Base-by-base conservation (phyloP, 2,888 invertebrate species). In the Athetis lepigone region DNA sequence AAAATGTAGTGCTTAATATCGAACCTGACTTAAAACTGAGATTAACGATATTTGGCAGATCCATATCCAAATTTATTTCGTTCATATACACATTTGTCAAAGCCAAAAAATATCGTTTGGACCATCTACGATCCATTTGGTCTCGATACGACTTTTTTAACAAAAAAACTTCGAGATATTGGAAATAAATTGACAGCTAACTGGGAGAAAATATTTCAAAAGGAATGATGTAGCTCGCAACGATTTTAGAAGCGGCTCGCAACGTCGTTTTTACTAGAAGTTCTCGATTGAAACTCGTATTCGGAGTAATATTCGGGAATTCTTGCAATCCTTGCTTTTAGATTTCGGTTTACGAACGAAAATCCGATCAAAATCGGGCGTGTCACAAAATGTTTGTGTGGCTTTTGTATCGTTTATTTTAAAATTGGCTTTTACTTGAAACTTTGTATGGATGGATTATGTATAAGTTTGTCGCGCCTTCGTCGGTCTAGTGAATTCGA, bases 251-350 rank as follows among this genome's bases (percentile, higher is more conserved):
- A 37, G 33, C 19, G n/a, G 18, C 13, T 36, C 19, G 9, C 29
- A 19, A 43, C n/a, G n/a, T n/a, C 13, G 8, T 36, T 29, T 43
- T 59, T 49, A 70, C 63, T 37, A 39, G 16, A 2, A 4, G n/a
- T 42, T 46, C 65, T 74, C 65, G 63, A 68, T 54, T 50, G 9
- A 5, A 39, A 42, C 16, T 54, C 47, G 23, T 21, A n/a, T 27
- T 51, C n/a, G 18, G 5, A 33, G 33, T 45, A 46, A 58, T 2
- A 49, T 37, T 56, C n/a, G 0, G 5, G 1, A 23, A n/a, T 1
- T n/a, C n/a, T 19, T 18, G 21, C 54, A 55, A 61, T 21, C 16
- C 19, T 8, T 25, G n/a, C 8, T 19, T 33, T 39, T 18, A 3
- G 29, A 7, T 16, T 25, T 36, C 13, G 5, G n/a, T 27, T 21